These are phyloP conservation scores for Phaethon lepturus DNA, from an alignment of 2,113 vertebrate genomes.

Conservation along the genomic window DNA sequence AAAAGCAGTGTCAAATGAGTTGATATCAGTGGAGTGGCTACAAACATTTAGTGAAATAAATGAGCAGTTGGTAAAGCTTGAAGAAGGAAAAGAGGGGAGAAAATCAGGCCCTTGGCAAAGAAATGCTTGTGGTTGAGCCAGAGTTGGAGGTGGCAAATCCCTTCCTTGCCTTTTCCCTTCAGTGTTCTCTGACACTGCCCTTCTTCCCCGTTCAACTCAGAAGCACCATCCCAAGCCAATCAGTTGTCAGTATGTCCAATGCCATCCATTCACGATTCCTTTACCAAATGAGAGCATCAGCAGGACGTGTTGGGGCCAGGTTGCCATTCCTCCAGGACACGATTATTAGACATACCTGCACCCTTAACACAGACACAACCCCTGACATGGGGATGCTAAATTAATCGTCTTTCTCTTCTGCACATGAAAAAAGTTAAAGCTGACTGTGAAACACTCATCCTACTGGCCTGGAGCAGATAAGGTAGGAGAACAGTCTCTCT, in stretches of 20 bases:
- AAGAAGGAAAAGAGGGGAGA: neutral
- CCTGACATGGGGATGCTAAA: neutral
- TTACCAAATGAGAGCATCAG: neutral
- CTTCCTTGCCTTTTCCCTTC: neutral
- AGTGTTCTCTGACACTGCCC: neutral
- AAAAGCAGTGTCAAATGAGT: neutral
- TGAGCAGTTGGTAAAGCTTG: neutral
- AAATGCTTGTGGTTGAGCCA: neutral
- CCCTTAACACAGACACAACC: neutral
- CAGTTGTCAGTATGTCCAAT: too few species aligned
- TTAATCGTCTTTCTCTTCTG: neutral
- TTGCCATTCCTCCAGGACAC: neutral
- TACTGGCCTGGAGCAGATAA: neutral
- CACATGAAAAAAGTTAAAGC: neutral
- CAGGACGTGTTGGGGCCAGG: accelerated
- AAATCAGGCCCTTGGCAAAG: neutral
- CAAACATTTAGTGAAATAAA: neutral
- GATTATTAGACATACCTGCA: neutral
- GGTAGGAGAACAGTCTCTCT: neutral
- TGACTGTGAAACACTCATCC: neutral
- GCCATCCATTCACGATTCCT: neutral
- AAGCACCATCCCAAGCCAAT: neutral
- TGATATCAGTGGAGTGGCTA: neutral
- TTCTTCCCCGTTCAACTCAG: neutral
- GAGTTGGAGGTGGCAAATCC: neutral